Evolutionary conservation across 2,113 vertebrate genomes (phyloP).

Genomic region (Hippocampus comes): DNA sequence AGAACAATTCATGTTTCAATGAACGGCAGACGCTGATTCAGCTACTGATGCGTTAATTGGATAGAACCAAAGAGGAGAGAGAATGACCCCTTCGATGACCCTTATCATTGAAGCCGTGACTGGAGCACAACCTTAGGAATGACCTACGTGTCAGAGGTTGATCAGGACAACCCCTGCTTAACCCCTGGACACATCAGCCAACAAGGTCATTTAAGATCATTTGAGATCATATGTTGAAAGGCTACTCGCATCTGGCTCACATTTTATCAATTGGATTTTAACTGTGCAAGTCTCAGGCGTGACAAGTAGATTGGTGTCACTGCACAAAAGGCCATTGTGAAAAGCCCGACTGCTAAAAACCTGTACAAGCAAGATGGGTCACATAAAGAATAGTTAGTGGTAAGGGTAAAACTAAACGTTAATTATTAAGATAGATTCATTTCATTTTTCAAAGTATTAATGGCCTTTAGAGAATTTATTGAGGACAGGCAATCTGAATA

Average conservation of each 20-base stretch:
- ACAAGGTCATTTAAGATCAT: constrained; percentile 62
- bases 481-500: not conserved
- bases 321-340: constrained; percentile 9
- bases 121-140: constrained; percentile 58
- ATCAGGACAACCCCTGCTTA: constrained; percentile 67
- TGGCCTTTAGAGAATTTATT: not conserved
- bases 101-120: constrained; percentile 53
- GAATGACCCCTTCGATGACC: constrained; percentile 64
- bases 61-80: constrained; percentile 51
- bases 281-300: constrained; percentile 6
- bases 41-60: constrained; percentile 57
- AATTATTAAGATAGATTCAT: not conserved
- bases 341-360: constrained; percentile 5
- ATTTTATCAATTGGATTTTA: constrained; percentile 39
- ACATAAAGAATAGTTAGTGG: not conserved
- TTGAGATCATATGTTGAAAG: constrained; percentile 60
- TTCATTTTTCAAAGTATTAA: not conserved
- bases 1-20: constrained; percentile 53
- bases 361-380: not conserved
- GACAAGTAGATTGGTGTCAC: constrained; percentile 29
- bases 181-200: constrained; percentile 62
- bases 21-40: constrained; percentile 52
- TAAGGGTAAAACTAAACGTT: not conserved
- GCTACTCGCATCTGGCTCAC: constrained; percentile 50
- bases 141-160: constrained; percentile 73